Conservation (phyloP, 2,888 invertebrate genomes). For the Cheilosia impressa region DNA sequence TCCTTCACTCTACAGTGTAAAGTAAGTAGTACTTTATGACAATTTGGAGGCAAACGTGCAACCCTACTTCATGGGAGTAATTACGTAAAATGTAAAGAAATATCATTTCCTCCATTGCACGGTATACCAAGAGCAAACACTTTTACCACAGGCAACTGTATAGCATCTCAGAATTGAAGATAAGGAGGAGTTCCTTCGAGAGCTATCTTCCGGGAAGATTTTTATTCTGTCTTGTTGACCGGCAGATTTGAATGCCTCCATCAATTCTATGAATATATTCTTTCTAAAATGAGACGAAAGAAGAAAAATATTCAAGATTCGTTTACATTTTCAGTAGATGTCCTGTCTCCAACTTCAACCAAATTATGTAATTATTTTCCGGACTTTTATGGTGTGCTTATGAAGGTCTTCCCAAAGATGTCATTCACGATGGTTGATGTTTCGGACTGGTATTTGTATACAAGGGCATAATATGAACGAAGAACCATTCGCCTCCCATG, state of each 20-base stretch:
- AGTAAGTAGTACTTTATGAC: too few species aligned
- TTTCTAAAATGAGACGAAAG: not conserved
- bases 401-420: constrained; percentile 42
- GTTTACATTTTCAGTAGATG: not conserved
- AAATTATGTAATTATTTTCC: constrained; percentile 59
- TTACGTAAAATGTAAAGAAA: too few species aligned
- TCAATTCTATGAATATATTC: not conserved
- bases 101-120: too few species aligned
- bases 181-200: constrained; percentile 10
- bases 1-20: too few species aligned
- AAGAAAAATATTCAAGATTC: constrained; percentile 11
- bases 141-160: too few species aligned
- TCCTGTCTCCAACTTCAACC: constrained; percentile 12
- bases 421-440: constrained; percentile 23
- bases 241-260: constrained; percentile 11
- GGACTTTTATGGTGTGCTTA: constrained; percentile 55
- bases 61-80: too few species aligned
- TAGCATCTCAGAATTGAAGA: constrained; percentile 4
- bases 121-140: too few species aligned
- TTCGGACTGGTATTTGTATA: constrained; percentile 4
- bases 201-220: not conserved
- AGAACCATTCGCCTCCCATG: constrained; percentile 24
- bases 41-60: too few species aligned
- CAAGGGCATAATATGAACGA: not conserved
- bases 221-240: not conserved